phyloP scores from a whole-genome alignment of 2,797 vertebrate species.

The Semotilus atromaculatus region DNA sequence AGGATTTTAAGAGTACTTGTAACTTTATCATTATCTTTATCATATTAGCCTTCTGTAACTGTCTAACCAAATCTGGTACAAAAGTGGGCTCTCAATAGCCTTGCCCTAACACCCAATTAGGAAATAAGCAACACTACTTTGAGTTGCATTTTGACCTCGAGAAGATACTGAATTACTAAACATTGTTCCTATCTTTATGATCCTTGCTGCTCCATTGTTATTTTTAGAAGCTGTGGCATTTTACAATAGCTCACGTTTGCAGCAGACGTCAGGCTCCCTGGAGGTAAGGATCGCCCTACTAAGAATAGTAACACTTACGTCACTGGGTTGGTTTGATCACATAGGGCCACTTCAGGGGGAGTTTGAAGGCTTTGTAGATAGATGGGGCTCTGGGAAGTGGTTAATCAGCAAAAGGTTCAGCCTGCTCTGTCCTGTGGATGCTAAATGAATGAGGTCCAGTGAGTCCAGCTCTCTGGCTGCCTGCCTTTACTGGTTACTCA shows the following conservation, averaged over 20 bases:
- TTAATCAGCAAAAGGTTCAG: constrained; percentile 63
- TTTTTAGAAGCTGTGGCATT: constrained; percentile 69
- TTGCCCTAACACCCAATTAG: not conserved
- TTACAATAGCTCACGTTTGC: constrained; percentile 45
- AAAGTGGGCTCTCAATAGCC: not conserved
- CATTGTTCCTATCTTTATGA: constrained; percentile 24
- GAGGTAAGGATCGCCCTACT: constrained; percentile 59
- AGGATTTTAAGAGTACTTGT: not conserved
- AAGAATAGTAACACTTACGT: constrained; percentile 69
- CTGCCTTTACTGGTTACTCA: constrained; percentile 6
- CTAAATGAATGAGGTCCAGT: constrained; percentile 37
- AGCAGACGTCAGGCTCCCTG: constrained; percentile 52
- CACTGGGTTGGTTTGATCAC: constrained; percentile 62
- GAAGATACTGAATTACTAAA: constrained; percentile 15
- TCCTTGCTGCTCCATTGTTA: constrained; percentile 53
- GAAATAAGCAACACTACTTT: constrained; percentile 9
- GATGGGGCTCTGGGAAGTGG: constrained; percentile 57
- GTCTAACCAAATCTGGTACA: not conserved
- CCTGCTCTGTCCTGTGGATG: constrained; percentile 8
- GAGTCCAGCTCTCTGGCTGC: constrained; percentile 33
- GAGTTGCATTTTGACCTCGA: not conserved
- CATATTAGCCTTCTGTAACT: not conserved
- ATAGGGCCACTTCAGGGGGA: constrained; percentile 41
- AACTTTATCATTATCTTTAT: not conserved
- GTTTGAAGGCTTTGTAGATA: constrained; percentile 47